phyloP scores from a whole-genome alignment of 2,113 vertebrate species.

The Cololabis saira region DNA sequence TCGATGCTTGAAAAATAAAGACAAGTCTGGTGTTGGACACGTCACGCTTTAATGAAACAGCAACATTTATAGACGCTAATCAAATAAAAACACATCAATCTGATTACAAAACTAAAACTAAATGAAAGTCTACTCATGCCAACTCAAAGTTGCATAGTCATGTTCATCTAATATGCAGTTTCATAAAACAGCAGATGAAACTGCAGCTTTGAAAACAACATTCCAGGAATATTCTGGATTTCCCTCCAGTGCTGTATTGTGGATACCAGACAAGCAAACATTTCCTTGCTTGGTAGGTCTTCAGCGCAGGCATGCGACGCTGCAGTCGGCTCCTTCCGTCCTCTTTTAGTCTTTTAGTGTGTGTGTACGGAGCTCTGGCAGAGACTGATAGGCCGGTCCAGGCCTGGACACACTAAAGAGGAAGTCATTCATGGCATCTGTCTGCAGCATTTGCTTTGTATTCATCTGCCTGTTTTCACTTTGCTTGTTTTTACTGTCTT shows the following conservation, averaged over 20 bases:
- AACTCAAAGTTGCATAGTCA: not conserved
- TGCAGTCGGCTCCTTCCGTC: slow-evolving; percentile 14
- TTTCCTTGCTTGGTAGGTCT: slow-evolving; percentile 57
- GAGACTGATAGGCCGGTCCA: slow-evolving; percentile 8
- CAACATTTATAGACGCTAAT: too few species aligned
- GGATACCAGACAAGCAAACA: slow-evolving; percentile 54
- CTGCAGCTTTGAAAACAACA: slow-evolving; percentile 33
- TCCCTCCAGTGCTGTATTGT: slow-evolving; percentile 15
- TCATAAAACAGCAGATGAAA: slow-evolving; percentile 29
- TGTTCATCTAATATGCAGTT: not conserved
- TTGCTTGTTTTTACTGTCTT: not conserved
- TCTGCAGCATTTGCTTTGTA: not conserved
- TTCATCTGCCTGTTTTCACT: not conserved
- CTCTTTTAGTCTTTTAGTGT: slow-evolving; percentile 15
- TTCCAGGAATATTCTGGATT: slow-evolving; percentile 35
- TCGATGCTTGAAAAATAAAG: too few species aligned
- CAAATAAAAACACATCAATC: too few species aligned
- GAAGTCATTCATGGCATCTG: not conserved
- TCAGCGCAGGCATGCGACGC: slow-evolving; percentile 3
- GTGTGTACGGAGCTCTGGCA: slow-evolving; percentile 16
- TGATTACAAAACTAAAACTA: too few species aligned
- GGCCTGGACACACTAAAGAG: not conserved
- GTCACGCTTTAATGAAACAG: too few species aligned
- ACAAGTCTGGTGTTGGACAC: too few species aligned
- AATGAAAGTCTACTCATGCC: too few species aligned